phyloP scores from a whole-genome alignment of 1,140 invertebrate species.

The Musca domestica region DNA sequence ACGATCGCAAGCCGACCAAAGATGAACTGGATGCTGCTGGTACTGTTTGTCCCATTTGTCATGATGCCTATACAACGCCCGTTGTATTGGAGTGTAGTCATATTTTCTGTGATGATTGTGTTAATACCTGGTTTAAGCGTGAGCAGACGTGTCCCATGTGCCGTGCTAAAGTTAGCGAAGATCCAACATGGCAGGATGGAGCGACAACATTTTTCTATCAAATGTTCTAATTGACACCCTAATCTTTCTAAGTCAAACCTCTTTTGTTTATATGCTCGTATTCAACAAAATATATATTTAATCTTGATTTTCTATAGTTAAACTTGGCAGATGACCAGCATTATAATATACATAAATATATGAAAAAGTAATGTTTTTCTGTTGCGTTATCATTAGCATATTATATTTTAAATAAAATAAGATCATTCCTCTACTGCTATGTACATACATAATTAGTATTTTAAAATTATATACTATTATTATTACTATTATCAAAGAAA shows the following conservation, averaged over 20 bases:
- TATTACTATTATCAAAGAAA: slow-evolving; percentile 5
- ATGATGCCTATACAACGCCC: slow-evolving; percentile 80
- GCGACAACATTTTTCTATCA: slow-evolving; percentile 81
- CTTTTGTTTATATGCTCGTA: neutral
- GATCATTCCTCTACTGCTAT: slow-evolving; percentile 9
- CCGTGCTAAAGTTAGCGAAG: slow-evolving; percentile 79
- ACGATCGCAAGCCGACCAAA: slow-evolving; percentile 73
- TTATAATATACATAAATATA: too few species aligned
- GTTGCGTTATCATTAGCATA: neutral
- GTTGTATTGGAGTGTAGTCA: slow-evolving; percentile 80
- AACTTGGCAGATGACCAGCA: too few species aligned
- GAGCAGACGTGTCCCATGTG: slow-evolving; percentile 92
- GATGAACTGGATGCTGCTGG: slow-evolving; percentile 76
- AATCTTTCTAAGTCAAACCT: neutral
- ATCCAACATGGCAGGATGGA: slow-evolving; percentile 83
- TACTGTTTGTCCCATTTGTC: slow-evolving; percentile 85
- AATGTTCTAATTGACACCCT: slow-evolving; percentile 69
- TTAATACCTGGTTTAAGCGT: slow-evolving; percentile 86
- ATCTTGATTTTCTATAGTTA: neutral
- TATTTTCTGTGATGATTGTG: slow-evolving; percentile 92
- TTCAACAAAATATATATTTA: neutral
- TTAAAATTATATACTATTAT: slow-evolving; percentile 1
- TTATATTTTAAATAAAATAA: slow-evolving; percentile 14
- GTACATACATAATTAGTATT: slow-evolving; percentile 10
- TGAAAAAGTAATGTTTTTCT: neutral